Evolutionary conservation across 2,113 vertebrate genomes (phyloP), one percentile per base, ranked within the genome.

Genomic region (Stegostoma tigrinum): DNA sequence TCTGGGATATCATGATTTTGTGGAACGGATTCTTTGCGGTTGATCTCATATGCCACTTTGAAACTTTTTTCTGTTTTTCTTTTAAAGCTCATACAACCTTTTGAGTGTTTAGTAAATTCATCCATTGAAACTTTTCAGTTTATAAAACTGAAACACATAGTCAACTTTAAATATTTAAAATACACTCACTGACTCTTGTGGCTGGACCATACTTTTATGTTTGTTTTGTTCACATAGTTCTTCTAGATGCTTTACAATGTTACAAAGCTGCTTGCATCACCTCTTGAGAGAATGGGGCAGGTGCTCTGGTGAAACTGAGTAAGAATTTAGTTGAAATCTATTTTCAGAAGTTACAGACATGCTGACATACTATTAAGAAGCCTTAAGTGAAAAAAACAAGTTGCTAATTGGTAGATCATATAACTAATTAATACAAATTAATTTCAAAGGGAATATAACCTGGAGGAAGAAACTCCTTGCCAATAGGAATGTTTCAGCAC

Each of bases 351-450:
- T 75, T 72, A 70, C 64, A 95, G 61, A 66, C 21, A 10, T 14
- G 38, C 23, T 72, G 94, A 75, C 27, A 52, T 70, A 45, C 38
- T 95, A 95, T 95, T 95, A 95, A 95, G 68, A 95, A 70, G 52
- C 45, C 45, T 75, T 30, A 72, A 95, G 38, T 52, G 94, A 52
- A 95, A 95, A 95, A 95, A 95, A 34, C 19, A 68, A 70, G 68
- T 14, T 23, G 94, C 68, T 72, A 95, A 95, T 95, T 95, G 94
- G 94, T 72, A 95, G 94, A 45, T 95, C 68, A 61, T 45, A 72
- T 72, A 95, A 95, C 75, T 95, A 95, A 95, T 95, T 70, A 95
- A 75, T 45, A 19, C 68, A 95, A 95, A 95, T 95, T 95, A 72
- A 72, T 95, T 72, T 75, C 94, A 48, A 95, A 72, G 94, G 66